Conservation (phyloP, 2,888 invertebrate species). For the Byasa hedistus region DNA sequence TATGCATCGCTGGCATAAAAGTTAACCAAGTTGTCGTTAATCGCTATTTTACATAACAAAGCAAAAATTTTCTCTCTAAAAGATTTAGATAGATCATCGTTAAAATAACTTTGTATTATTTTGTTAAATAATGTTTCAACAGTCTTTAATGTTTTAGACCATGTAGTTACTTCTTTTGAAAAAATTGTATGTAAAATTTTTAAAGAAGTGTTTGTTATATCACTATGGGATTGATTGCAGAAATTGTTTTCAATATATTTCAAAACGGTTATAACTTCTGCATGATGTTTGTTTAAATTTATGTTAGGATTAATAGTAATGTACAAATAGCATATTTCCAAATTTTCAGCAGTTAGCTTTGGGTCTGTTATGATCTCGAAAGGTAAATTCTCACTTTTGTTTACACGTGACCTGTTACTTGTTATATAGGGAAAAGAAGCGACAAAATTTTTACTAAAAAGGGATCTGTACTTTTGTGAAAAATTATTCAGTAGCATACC, state of each 20-base stretch:
- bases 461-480: slow-evolving; percentile 71
- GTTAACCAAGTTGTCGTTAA: slow-evolving; percentile 61
- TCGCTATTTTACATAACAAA: slow-evolving; percentile 66
- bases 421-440: slow-evolving; percentile 80
- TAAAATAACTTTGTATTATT: slow-evolving; percentile 63
- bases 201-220: slow-evolving; percentile 50
- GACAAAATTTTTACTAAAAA: slow-evolving; percentile 80
- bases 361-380: slow-evolving; percentile 62
- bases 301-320: slow-evolving; percentile 68
- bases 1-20: slow-evolving; percentile 66
- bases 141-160: slow-evolving; percentile 57
- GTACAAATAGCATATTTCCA: slow-evolving; percentile 68
- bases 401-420: slow-evolving; percentile 57
- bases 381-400: slow-evolving; percentile 39
- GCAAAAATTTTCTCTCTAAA: slow-evolving; percentile 66
- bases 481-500: slow-evolving; percentile 74
- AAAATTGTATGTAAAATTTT: slow-evolving; percentile 62
- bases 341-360: slow-evolving; percentile 60
- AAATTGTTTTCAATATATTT: slow-evolving; percentile 76
- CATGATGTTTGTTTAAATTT: slow-evolving; percentile 56
- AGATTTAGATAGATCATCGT: slow-evolving; percentile 45
- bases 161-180: slow-evolving; percentile 56
- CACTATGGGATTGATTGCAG: slow-evolving; percentile 48
- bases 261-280: slow-evolving; percentile 61
- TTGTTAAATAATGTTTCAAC: slow-evolving; percentile 62